Conservation (phyloP, 2,113 vertebrate genomes). For the Chaetura pelagica region DNA sequence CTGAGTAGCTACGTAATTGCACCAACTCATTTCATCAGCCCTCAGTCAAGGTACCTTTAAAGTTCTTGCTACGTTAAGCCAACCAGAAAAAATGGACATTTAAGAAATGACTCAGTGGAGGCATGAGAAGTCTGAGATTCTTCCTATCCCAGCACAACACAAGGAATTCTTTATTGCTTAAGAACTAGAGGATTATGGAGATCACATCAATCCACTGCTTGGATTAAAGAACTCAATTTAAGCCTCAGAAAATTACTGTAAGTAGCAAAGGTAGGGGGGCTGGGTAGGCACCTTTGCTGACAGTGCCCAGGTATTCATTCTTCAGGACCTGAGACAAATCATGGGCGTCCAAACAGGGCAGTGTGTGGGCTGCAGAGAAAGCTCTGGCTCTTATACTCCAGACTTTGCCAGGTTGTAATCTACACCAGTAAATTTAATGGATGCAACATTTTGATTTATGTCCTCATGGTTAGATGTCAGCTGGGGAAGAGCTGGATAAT, state of each 20-base stretch:
- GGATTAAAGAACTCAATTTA: constrained; percentile 29
- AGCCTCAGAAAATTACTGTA: not conserved
- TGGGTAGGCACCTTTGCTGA: constrained; percentile 11
- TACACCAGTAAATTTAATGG: not conserved
- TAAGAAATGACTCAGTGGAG: constrained; percentile 5
- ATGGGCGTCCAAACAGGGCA: not conserved
- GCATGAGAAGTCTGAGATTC: not conserved
- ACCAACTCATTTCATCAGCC: constrained; percentile 7
- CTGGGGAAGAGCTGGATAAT: not conserved
- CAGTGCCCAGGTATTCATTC: constrained; percentile 3
- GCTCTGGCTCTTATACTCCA: not conserved
- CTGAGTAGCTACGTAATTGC: not conserved
- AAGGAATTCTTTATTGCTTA: constrained; percentile 48
- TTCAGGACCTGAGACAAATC: not conserved
- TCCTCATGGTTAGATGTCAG: not conserved
- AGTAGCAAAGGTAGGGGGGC: not conserved
- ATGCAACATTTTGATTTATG: not conserved
- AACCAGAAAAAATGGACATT: constrained; percentile 18
- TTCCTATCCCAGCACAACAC: constrained; percentile 14
- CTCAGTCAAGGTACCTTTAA: not conserved
- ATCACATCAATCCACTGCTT: constrained; percentile 29
- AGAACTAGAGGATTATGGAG: constrained; percentile 6
- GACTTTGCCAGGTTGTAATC: not conserved
- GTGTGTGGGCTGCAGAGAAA: not conserved
- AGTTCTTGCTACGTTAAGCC: not conserved